Conservation (phyloP, 1,140 invertebrate genomes). For the Notospermus geniculatus region DNA sequence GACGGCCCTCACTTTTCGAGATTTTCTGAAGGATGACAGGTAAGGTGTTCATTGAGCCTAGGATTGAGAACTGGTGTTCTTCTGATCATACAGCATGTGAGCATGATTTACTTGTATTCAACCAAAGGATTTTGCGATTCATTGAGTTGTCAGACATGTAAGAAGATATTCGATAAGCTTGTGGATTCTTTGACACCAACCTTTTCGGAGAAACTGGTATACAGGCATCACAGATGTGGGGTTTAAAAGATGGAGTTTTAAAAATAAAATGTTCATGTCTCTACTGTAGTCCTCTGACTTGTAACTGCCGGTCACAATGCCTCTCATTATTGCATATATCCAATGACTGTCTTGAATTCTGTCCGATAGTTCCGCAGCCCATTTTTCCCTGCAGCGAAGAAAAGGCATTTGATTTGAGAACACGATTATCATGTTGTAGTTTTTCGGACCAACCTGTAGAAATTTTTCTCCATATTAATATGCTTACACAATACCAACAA, state of each 20-base stretch:
- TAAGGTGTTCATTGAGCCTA: no score
- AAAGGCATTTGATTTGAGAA: no score
- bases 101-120: no score
- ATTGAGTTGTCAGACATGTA: no score
- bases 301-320: conserved; percentile 37
- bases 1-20: conserved; percentile 31
- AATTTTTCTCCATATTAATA: no score
- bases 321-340: conserved; percentile 32
- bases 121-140: no score
- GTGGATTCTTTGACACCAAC: conserved; percentile 29
- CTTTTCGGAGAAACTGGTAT: conserved; percentile 43
- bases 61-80: no score
- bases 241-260: conserved; percentile 50
- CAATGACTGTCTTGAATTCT: conserved; percentile 40
- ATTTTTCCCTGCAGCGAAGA: conserved; percentile 32
- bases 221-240: conserved; percentile 48
- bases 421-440: no score
- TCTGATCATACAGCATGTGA: no score
- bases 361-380: conserved; percentile 41
- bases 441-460: no score
- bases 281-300: conserved; percentile 42
- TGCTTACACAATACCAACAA: no score
- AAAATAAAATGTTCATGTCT: conserved; percentile 51
- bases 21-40: conserved; percentile 40
- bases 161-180: no score